phyloP scores from a whole-genome alignment of 2,797 vertebrate genomes.

The Helarctos malayanus region DNA sequence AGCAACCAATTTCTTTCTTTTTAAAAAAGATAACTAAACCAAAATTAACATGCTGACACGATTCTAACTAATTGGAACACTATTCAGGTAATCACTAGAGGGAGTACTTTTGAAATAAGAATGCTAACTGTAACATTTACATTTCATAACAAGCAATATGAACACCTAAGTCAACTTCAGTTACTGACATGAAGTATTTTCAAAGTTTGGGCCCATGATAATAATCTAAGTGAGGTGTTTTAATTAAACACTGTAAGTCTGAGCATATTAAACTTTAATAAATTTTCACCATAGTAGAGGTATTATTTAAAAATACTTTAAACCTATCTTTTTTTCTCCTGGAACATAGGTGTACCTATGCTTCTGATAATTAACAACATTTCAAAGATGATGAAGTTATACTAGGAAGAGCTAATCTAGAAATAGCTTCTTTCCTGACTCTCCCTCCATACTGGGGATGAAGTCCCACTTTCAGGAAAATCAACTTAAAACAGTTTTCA shows the following conservation, averaged over 20 bases:
- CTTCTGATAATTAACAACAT: not conserved
- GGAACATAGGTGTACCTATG: not conserved
- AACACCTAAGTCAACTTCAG: not conserved
- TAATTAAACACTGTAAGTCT: not conserved
- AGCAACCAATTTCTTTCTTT: not conserved
- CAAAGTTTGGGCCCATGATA: not conserved
- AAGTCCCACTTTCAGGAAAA: constrained; percentile 17
- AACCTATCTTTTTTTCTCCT: not conserved
- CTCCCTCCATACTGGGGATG: not conserved
- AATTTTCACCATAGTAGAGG: no score
- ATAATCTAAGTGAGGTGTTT: constrained; percentile 1
- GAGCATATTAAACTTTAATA: not conserved
- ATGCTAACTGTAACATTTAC: not conserved
- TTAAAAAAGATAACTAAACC: not conserved
- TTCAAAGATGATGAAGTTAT: not conserved
- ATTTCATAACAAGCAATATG: not conserved
- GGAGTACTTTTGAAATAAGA: not conserved
- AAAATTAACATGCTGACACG: not conserved
- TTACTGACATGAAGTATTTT: not conserved
- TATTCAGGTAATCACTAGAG: not conserved
- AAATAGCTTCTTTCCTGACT: not conserved
- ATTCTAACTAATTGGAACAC: not conserved
- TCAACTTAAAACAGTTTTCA: not conserved
- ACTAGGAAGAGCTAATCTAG: not conserved
- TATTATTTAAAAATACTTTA: not conserved